Evolutionary conservation across 2,888 invertebrate species (phyloP), one percentile per base, ranked within the genome.

Genomic region (Octonoba sinensis): DNA sequence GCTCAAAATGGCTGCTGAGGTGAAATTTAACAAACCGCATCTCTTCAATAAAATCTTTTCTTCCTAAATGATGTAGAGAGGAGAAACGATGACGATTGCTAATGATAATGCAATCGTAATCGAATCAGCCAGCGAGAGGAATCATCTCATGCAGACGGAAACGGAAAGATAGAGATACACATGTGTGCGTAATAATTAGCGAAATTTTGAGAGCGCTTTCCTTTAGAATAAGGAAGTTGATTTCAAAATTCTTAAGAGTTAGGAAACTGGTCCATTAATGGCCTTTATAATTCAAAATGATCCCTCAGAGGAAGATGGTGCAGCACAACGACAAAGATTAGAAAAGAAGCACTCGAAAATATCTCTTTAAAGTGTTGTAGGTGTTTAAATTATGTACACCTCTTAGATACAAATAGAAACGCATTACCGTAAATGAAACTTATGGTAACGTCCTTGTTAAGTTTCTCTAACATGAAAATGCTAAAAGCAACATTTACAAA

Each of bases 41-140:
- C 3, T 12, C 18, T 56, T 59, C 57, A 36, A 59, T 59, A 18
- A 56, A 70, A 57, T 70, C 72, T 81, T 72, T 81, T 81, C 79
- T 81, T 73, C 72, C 66, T 62, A 81, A 81, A 81, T 81, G 67
- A 62, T 62, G 73, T 73, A 60, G 66, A 73, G 57, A 62, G 60
- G 79, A 66, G 79, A 81, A 81, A 81, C 79, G 79, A 81, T 81
- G 73, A 81, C 73, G 79, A 81, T 81, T 69, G 79, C 79, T 81
- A 81, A 81, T 81, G 79, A 81, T 81, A 73, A 81, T 81, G 79
- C 73, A 73, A 81, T 81, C 79, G 73, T 81, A 81, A 81, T 81
- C 79, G 79, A 81, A 81, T 81, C 79, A 73, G 62, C 62, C 72
- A 54, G 69, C 69, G 49, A 66, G 62, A 81, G 73, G 46, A 81